These are phyloP conservation scores for Sebastiscus tertius DNA, from an alignment of 2,797 vertebrate genomes.

Conservation along the genomic window DNA sequence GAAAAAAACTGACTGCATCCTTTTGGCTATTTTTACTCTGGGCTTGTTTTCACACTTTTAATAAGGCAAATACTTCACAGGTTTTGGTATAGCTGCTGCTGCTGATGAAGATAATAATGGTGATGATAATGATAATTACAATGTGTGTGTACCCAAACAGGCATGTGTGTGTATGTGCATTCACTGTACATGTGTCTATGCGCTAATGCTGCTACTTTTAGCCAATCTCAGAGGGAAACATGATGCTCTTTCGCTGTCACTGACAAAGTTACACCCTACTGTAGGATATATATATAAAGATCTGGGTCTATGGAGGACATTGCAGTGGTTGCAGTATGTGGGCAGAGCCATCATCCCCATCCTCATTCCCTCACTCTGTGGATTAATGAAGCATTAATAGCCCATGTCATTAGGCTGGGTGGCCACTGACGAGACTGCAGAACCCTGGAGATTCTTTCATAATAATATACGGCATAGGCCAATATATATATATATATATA, in stretches of 20 bases:
- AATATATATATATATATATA: conserved; percentile 11
- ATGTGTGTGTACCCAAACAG: background rate
- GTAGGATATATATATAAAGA: conserved; percentile 15
- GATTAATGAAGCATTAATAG: conserved; percentile 73
- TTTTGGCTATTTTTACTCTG: background rate
- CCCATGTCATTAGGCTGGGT: conserved; percentile 58
- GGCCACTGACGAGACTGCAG: conserved; percentile 50
- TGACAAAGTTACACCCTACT: conserved; percentile 6
- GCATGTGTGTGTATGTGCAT: background rate
- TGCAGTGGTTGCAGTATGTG: conserved; percentile 43
- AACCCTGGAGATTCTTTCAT: conserved; percentile 32
- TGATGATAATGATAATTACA: background rate
- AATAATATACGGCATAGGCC: conserved; percentile 23
- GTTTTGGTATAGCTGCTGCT: background rate
- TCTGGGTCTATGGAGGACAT: conserved; percentile 42
- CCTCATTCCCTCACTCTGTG: conserved; percentile 52
- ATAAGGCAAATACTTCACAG: background rate
- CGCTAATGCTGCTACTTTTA: background rate
- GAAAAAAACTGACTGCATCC: background rate
- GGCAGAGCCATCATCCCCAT: conserved; percentile 24
- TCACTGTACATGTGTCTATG: background rate
- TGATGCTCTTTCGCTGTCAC: conserved; percentile 8
- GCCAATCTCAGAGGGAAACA: conserved; percentile 14
- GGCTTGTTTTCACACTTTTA: background rate
- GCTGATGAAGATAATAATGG: background rate